Percentiles rank a stretch among this genome's conserved stretches.
These are phyloP conservation scores for Leptopilina drosophilae DNA, from an alignment of 2,888 invertebrate species.

Conservation along the genomic window DNA sequence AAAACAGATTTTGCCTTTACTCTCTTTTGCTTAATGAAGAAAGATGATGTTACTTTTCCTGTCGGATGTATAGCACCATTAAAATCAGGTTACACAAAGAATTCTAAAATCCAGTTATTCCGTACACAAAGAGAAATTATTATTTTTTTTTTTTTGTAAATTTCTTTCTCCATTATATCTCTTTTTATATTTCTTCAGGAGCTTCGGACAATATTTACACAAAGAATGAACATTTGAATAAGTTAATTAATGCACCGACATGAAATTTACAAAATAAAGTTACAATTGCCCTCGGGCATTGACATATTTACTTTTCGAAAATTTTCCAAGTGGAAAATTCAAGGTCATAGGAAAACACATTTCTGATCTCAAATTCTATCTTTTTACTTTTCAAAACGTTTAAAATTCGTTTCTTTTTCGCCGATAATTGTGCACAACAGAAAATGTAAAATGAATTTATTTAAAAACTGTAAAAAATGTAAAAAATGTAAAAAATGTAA, in stretches of 20 bases:
- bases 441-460: no score
- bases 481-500: no score
- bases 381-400: no score
- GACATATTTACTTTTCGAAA: not conserved
- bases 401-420: no score
- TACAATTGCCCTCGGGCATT: not conserved
- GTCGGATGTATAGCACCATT: constrained; percentile 46
- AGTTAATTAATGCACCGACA: constrained; percentile 11
- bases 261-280: not conserved
- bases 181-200: not conserved
- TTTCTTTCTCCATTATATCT: constrained; percentile 2
- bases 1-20: constrained; percentile 26
- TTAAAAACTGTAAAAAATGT: no score
- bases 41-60: constrained; percentile 54
- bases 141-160: not conserved
- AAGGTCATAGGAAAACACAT: no score
- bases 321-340: not conserved
- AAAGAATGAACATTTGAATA: not conserved
- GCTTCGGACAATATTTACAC: not conserved
- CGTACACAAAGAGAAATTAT: not conserved
- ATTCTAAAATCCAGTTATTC: constrained; percentile 55
- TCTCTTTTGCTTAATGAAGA: constrained; percentile 51
- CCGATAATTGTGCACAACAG: no score
- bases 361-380: no score
- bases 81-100: constrained; percentile 58